phyloP scores from a whole-genome alignment of 2,888 invertebrate species.

The Isotomurus palustris region DNA sequence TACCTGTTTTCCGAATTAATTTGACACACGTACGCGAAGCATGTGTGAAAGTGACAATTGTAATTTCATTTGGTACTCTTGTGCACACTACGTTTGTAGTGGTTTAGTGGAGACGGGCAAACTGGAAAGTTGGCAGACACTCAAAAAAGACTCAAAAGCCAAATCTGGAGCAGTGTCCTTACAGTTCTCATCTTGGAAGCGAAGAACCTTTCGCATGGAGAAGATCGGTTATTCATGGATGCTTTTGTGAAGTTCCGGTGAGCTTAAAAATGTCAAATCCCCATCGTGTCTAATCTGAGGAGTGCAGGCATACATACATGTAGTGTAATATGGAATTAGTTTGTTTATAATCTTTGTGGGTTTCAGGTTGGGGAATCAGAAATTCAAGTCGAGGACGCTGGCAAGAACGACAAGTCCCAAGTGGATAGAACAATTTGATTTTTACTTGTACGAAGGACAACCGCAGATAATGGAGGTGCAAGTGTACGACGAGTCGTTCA shows the following conservation, averaged over 20 bases:
- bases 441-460: slow-evolving; percentile 91
- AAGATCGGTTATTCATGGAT: slow-evolving; percentile 66
- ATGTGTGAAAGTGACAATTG: no score
- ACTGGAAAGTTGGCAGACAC: slow-evolving; percentile 61
- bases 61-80: no score
- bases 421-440: slow-evolving; percentile 96
- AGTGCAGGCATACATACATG: background rate
- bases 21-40: no score
- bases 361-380: slow-evolving; percentile 86
- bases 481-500: slow-evolving; percentile 44
- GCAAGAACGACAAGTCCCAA: slow-evolving; percentile 73
- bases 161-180: slow-evolving; percentile 96
- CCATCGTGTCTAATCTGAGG: background rate
- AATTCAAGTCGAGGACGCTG: slow-evolving; percentile 87
- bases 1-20: no score
- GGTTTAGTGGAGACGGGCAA: slow-evolving; percentile 40
- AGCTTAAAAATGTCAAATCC: slow-evolving; percentile 37
- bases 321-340: background rate
- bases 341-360: slow-evolving; percentile 13
- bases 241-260: slow-evolving; percentile 95
- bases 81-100: no score
- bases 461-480: slow-evolving; percentile 66
- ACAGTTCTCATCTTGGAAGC: slow-evolving; percentile 96
- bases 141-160: slow-evolving; percentile 79
- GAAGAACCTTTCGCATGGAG: slow-evolving; percentile 69